Evolutionary conservation across 53 echinoderm and acorn worm genomes (phyloP), one percentile per base, ranked within the genome.

Genomic region (Holothuria scabra): DNA sequence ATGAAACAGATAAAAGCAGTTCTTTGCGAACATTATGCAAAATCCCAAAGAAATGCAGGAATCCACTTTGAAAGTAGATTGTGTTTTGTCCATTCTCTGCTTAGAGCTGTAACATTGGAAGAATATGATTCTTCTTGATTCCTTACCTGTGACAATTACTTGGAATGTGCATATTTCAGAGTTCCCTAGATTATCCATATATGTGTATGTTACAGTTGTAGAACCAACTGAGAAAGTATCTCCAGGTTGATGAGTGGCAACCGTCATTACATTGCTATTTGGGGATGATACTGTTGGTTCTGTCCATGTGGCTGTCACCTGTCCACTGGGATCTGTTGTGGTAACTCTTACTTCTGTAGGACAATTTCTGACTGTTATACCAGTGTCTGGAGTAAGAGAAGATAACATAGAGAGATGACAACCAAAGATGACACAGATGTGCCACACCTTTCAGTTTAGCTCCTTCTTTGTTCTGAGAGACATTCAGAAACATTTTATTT

Each of bases 221-320:
- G 74, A 66, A 12, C 83, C 92, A 10, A 84, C 81, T 26, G 65
- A 28, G 81, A 92, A 92, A 2, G 65, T 33, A 26, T 76, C 86
- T 19, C 89, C 89, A 20, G 89, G 87, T 35, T 68, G 33, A 84
- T 87, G 89, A 79, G 89, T 84, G 37, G 56, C 26, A 34, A 25
- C 58, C 48, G 65, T 24, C 8, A 46, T 81, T 32, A 84, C 62
- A 20, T 66, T 70, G 12, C 57, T 61, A 9, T 85, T 85, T 41
- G 65, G 78, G 25, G 89, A 86, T 3, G 89, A 86, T 29, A 86
- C 92, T 11, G 86, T 89, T 26, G 92, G 92, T 52, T 62, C 86
- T 0, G 76, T 49, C 89, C 89, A 92, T 46, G 37, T 64, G 2
- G 69, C 83, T 0, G 41, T 56, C 14, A 82, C 78, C 13, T 23